Evolutionary conservation across 2,888 invertebrate genomes (phyloP).

Genomic region (Macaria notata): DNA sequence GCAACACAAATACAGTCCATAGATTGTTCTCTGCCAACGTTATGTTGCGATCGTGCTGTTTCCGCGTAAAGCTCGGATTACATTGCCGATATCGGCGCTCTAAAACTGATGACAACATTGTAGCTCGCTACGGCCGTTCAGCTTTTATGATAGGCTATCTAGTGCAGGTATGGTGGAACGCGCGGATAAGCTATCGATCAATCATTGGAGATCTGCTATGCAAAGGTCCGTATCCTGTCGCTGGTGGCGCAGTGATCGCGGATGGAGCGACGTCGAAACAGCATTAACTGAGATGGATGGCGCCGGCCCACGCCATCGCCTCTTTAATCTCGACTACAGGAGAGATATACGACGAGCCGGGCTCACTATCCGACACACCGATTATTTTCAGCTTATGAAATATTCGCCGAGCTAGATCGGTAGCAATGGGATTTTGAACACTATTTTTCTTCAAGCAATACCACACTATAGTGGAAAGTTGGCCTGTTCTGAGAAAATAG

Average conservation of each 20-base stretch:
- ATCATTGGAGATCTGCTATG: conserved; percentile 10
- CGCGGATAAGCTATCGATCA: conserved; percentile 8
- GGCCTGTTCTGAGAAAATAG: too few relatives aligned
- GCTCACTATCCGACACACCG: conserved; percentile 40
- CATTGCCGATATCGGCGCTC: not conserved
- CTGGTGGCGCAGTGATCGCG: conserved; percentile 17
- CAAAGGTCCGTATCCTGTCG: conserved; percentile 6
- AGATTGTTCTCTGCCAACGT: conserved; percentile 1
- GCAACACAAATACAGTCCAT: conserved; percentile 4
- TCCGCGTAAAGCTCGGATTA: not conserved
- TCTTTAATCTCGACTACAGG: conserved; percentile 71
- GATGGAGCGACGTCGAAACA: conserved; percentile 58
- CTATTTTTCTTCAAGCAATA: too few relatives aligned
- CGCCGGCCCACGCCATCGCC: conserved; percentile 61
- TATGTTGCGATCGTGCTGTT: not conserved
- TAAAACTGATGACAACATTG: not conserved
- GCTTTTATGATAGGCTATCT: not conserved
- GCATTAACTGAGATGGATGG: conserved; percentile 72
- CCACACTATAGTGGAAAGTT: too few relatives aligned
- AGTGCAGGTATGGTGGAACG: not conserved
- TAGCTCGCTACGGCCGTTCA: not conserved
- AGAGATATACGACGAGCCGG: conserved; percentile 58
- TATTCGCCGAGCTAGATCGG: conserved; percentile 16
- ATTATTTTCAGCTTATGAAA: conserved; percentile 40
- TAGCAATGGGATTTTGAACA: not conserved